Base-by-base conservation (phyloP, 2,888 invertebrate species). In the Keiferia lycopersicella region DNA sequence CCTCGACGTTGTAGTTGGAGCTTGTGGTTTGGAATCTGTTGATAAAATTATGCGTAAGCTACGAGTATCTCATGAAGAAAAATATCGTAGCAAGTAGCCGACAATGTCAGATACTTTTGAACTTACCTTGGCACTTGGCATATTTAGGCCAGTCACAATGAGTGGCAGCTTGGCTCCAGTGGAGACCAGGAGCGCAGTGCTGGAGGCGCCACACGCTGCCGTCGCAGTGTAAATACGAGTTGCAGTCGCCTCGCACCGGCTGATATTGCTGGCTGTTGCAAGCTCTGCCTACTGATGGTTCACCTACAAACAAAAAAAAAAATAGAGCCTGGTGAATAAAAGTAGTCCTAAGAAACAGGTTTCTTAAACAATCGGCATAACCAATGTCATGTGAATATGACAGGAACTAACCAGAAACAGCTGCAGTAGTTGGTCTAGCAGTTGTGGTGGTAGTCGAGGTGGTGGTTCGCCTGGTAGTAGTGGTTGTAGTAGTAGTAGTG, bases 121-220 rank as follows among this genome's bases (percentile, higher is more conserved):
- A 50, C 16, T 72, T 67, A 88, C 88, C 77, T 71, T 86, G 85
- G 75, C 97, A 97, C 71, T 95, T 94, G 0, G 96, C 96, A 53
- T 93, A 91, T 62, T 91, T 91, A 1, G 97, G 97, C 97, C 97
- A 97, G 80, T 97, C 97, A 77, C 97, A 97, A 64, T 95, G 93
- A 61, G 93, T 93, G 62, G 92, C 90, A 0, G 84, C 79, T 30
- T 90, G 86, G 78, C 96, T 96, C 96, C 96, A 97, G 79, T 97
- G 96, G n/a, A 97, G 83, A 10, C 96, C 96, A 0, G 95, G 95
- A 0, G 96, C 95, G 77, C 97, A 97, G 68, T 93, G 93, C 73
- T 96, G 95, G 68, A 93, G 93, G 2, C 89, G 93, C 78, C 95
- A 86, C 65, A 94, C 93, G 2, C 94, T 95, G 14, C 94, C 93